Conservation (phyloP, 1,140 invertebrate genomes). For the Aphaenogaster floridana region DNA sequence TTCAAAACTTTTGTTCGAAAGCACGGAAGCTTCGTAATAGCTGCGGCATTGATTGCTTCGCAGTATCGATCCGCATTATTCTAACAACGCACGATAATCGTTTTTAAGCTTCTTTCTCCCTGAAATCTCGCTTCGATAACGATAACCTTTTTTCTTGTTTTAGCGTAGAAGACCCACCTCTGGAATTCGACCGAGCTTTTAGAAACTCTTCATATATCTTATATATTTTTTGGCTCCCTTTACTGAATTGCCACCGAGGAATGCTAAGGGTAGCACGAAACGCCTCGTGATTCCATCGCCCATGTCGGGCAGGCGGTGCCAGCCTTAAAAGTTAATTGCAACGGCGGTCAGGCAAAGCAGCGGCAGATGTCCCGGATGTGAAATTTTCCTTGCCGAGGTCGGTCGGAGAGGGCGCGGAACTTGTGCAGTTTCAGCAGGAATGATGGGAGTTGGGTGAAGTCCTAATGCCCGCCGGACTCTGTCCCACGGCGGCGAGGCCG, state of each 20-base stretch:
- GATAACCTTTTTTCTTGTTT: not conserved
- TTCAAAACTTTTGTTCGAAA: constrained; percentile 11
- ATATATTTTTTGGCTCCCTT: not conserved
- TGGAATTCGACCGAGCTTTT: not conserved
- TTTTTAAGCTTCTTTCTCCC: not conserved
- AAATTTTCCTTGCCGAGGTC: constrained; percentile 63
- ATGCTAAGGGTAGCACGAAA: constrained; percentile 8
- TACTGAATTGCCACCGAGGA: not conserved
- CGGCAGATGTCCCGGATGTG: constrained; percentile 71
- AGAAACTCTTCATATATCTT: not conserved
- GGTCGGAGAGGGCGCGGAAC: constrained; percentile 34
- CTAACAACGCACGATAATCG: not conserved
- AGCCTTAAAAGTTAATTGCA: constrained; percentile 74
- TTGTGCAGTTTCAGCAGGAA: constrained; percentile 69
- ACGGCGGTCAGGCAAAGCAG: constrained; percentile 61
- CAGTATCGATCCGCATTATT: not conserved
- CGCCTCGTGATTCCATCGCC: not conserved
- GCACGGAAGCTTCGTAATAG: not conserved
- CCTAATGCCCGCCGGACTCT: constrained; percentile 20
- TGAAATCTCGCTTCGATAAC: not conserved
- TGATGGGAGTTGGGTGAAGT: constrained; percentile 69
- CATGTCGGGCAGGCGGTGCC: constrained; percentile 36
- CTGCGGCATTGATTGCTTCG: constrained; percentile 7
- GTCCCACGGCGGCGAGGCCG: constrained; percentile 17
- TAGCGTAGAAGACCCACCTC: too few relatives aligned